These are phyloP conservation scores for Eupsilia transversa DNA, from an alignment of 2,888 invertebrate species.

Conservation along the genomic window DNA sequence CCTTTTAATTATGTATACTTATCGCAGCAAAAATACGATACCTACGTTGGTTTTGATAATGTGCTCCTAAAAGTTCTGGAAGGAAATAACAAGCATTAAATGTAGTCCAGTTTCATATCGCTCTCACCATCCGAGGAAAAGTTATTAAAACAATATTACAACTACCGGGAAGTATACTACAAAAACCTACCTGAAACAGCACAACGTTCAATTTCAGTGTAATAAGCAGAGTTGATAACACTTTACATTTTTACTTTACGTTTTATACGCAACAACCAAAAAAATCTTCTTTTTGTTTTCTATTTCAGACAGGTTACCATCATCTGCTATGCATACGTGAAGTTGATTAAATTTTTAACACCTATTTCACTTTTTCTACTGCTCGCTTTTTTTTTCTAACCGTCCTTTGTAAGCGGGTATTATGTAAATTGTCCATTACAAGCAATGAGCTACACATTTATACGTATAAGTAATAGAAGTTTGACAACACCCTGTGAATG, in stretches of 20 bases:
- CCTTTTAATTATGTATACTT: neutral
- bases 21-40: neutral
- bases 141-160: slow-evolving; percentile 16
- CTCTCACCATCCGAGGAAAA: neutral
- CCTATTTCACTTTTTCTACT: slow-evolving; percentile 36
- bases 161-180: neutral
- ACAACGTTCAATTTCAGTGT: slow-evolving; percentile 42
- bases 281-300: slow-evolving; percentile 23
- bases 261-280: slow-evolving; percentile 8
- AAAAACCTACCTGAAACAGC: slow-evolving; percentile 8
- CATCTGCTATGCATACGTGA: slow-evolving; percentile 43
- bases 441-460: slow-evolving; percentile 67
- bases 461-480: slow-evolving; percentile 64
- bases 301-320: slow-evolving; percentile 3
- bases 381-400: slow-evolving; percentile 51
- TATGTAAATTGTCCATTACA: slow-evolving; percentile 71
- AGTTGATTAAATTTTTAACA: slow-evolving; percentile 61
- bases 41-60: neutral
- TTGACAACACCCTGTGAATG: slow-evolving; percentile 58
- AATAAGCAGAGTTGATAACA: slow-evolving; percentile 32
- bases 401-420: slow-evolving; percentile 58
- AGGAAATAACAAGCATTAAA: neutral
- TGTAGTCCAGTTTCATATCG: neutral
- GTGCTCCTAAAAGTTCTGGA: neutral
- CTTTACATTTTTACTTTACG: slow-evolving; percentile 23